A percentile compares a stretch with the other conserved stretches of the same genome.
phyloP scores from a whole-genome alignment of 1,140 invertebrate species.

The Scylla paramamosain region DNA sequence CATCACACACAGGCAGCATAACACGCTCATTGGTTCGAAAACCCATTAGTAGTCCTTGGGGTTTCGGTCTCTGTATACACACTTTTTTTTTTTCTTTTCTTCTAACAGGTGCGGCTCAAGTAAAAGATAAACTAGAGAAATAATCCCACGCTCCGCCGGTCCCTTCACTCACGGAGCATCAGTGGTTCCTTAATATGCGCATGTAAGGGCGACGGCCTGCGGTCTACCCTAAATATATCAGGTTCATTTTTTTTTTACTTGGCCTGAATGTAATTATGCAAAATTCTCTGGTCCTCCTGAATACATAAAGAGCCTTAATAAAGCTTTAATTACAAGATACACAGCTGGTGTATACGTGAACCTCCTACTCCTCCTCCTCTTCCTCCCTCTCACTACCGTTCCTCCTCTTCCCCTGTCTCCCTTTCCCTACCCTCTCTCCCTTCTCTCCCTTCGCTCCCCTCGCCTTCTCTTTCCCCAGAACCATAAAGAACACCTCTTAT shows the following conservation, averaged over 20 bases:
- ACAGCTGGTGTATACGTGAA: neutral
- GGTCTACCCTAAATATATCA: neutral
- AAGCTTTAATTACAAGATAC: conserved; percentile 11
- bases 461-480: neutral
- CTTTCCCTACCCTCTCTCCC: neutral
- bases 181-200: neutral
- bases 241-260: neutral
- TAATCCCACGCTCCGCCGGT: neutral
- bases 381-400: neutral
- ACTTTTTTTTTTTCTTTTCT: neutral
- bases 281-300: neutral
- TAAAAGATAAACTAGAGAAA: neutral
- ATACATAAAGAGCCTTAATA: conserved; percentile 24
- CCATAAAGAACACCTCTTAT: neutral
- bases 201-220: neutral
- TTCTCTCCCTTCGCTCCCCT: neutral
- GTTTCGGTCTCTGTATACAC: too few species aligned
- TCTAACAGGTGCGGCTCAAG: neutral
- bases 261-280: neutral
- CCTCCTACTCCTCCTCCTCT: neutral
- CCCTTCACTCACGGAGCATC: neutral
- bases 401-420: neutral
- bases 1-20: too few species aligned
- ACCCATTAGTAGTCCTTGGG: too few species aligned
- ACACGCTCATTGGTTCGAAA: too few species aligned